Conservation (phyloP, 2,113 vertebrate species). For the Xenotilapia caudafasciata region DNA sequence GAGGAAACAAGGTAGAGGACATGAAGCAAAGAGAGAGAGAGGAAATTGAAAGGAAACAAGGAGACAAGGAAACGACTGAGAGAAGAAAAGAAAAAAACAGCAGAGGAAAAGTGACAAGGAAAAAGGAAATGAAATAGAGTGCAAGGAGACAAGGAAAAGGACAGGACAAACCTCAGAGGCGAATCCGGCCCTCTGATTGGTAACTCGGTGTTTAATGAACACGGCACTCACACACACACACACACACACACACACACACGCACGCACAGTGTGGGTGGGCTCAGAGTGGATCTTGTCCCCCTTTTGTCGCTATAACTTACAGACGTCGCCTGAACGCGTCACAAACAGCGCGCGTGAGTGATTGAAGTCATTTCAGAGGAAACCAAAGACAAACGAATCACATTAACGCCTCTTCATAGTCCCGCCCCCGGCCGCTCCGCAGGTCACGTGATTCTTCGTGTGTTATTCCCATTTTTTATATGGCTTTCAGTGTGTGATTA, state of each 20-base stretch:
- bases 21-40: background rate
- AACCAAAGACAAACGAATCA: background rate
- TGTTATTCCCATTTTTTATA: background rate
- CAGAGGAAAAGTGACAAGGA: background rate
- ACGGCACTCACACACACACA: background rate
- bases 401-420: background rate
- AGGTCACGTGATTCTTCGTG: background rate
- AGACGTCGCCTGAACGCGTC: background rate
- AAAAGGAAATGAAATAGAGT: background rate
- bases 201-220: background rate
- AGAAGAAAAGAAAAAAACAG: background rate
- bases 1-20: background rate
- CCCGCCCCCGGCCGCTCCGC: background rate
- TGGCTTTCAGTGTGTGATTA: background rate
- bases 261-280: no score
- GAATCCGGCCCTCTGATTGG: background rate
- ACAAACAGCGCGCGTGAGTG: background rate
- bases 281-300: background rate
- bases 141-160: background rate
- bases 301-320: background rate
- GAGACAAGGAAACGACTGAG: background rate
- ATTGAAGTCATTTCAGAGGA: background rate
- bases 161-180: background rate
- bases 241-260: fast-evolving
- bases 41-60: background rate